Base-by-base conservation (phyloP, 2,113 vertebrate species). In the Hiodon alosoides region DNA sequence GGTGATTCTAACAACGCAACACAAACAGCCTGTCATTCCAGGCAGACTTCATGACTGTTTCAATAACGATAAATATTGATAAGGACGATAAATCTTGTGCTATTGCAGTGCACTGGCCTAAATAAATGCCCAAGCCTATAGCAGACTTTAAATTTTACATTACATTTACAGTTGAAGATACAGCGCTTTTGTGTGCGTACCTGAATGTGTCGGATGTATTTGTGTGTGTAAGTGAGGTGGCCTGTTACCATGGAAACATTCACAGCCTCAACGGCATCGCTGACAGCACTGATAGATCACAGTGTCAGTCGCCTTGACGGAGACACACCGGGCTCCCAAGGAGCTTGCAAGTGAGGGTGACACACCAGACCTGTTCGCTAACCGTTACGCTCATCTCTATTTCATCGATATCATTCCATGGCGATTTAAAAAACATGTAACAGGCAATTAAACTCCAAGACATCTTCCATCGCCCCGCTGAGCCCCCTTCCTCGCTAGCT, bases 181-280 rank as follows among this genome's bases (percentile, higher is more conserved):
- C 31, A 0, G 64, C 47, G 17, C 8, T 3, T 67, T 17, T 47
- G 64, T 47, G 67, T 68, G 9, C 52, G 51, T 54, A 50, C 78
- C 74, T 77, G 77, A 48, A 77, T 76, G 64, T 62, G 71, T 77
- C 74, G 71, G 81, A 80, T 66, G 69, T 82, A 76, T 73, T 70
- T 72, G 78, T 82, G 79, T 81, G 79, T 57, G 78, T 75, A 77
- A 81, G 16, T 80, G 80, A 83, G 79, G 82, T 64, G 55, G 79
- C 2, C 74, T 70, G 88, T 90, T 91, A 81, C 90, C 86, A 91
- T 92, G 87, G 91, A 84, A 89, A 92, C 89, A 85, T 83, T 31
- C 31, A 31, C 31, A 31, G 31, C 31, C 31, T 31, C 31, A 31
- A 31, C 31, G 31, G 31, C 31, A 31, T 31, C 83, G 81, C 79